phyloP scores from a whole-genome alignment of 1,140 invertebrate species.

The Frieseomelitta varia region DNA sequence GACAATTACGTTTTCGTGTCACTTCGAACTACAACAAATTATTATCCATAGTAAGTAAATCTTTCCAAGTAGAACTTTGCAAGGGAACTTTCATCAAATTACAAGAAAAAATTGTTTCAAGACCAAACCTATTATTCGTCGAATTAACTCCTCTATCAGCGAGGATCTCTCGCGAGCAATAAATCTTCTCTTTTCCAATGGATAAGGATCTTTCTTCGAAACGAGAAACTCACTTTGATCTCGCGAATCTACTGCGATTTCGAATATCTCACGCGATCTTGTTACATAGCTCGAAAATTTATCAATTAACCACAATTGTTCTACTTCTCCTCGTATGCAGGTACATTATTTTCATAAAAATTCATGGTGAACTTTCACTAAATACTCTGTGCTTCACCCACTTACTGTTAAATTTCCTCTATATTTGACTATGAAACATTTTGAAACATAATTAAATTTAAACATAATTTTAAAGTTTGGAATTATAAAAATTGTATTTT shows the following conservation, averaged over 20 bases:
- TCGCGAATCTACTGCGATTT: neutral
- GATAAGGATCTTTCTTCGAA: neutral
- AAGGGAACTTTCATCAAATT: slow-evolving; percentile 8
- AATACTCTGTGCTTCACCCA: neutral
- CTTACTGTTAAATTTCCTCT: too few relatives aligned
- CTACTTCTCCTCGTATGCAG: neutral
- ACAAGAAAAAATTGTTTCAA: slow-evolving; percentile 1
- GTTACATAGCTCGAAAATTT: neutral
- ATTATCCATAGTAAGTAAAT: slow-evolving; percentile 14
- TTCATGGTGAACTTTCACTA: neutral
- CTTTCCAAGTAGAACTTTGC: neutral
- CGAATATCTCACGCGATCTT: neutral
- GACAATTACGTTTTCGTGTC: neutral
- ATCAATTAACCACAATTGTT: neutral
- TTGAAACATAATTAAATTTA: too few relatives aligned
- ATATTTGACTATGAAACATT: too few relatives aligned
- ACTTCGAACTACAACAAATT: slow-evolving; percentile 3
- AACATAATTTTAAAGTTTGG: too few relatives aligned
- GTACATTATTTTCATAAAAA: neutral
- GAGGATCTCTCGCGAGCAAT: neutral
- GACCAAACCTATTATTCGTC: neutral
- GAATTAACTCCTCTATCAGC: too few relatives aligned
- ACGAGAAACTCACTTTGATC: neutral
- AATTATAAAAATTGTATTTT: too few relatives aligned
- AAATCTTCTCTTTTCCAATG: neutral